phyloP scores from a whole-genome alignment of 2,113 vertebrate genomes.

The Electrona antarctica region DNA sequence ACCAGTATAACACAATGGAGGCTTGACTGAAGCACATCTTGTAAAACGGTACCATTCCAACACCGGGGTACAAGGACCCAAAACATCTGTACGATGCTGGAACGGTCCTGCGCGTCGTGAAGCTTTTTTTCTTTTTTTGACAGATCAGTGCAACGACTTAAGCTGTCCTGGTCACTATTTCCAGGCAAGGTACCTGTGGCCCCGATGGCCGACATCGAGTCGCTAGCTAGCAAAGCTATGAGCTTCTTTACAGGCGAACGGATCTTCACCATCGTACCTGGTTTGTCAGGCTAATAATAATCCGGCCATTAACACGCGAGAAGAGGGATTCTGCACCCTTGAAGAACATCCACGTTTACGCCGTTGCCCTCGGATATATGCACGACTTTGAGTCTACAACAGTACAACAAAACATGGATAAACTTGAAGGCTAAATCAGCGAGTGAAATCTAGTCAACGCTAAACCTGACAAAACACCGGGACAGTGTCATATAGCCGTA shows the following conservation, averaged over 20 bases:
- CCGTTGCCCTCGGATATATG: background rate
- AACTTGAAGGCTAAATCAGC: background rate
- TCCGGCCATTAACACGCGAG: too few relatives aligned
- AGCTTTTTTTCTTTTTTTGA: background rate
- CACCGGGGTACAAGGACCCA: background rate
- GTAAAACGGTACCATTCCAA: background rate
- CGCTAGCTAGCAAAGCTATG: background rate
- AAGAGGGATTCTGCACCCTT: too few relatives aligned
- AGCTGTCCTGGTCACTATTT: too few relatives aligned
- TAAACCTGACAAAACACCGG: background rate
- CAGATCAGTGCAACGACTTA: slow-evolving; percentile 1
- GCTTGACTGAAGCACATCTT: background rate
- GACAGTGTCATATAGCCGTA: slow-evolving; percentile 49
- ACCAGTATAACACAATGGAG: background rate
- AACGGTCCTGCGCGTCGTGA: too few relatives aligned
- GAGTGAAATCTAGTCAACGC: background rate
- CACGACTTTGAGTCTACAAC: background rate
- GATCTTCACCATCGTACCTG: too few relatives aligned
- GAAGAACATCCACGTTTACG: too few relatives aligned
- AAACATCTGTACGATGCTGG: too few relatives aligned
- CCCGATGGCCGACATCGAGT: background rate
- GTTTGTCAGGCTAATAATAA: too few relatives aligned
- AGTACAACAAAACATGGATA: background rate
- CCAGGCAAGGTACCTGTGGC: background rate
- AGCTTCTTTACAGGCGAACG: too few relatives aligned